Base-by-base conservation (phyloP, 2,113 vertebrate genomes). In the Cebus imitator region DNA sequence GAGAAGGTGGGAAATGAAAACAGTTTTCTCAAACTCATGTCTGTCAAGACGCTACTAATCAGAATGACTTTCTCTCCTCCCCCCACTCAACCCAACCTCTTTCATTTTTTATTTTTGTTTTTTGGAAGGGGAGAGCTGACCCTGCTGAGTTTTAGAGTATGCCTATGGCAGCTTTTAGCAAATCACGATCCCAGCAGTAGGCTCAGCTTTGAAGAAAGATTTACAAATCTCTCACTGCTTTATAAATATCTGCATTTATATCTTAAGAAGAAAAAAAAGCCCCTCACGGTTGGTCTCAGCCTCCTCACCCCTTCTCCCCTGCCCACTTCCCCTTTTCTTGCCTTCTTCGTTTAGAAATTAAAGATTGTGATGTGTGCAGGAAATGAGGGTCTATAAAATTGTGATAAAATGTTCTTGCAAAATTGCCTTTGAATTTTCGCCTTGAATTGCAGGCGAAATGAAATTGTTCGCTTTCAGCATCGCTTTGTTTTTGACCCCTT, bases 401-500 rank as follows among this genome's bases (percentile, higher is more conserved):
- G 98, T 98, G 99, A 99, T 99, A 99, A 99, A 99, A 98, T 91
- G 94, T 98, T 98, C 98, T 98, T 4, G 5, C 48, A 32, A 97
- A 98, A 98, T 98, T 98, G 98, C 98, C 97, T 98, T 98, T 98
- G 99, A 98, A 97, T 98, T 98, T 98, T 98, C 32, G 96, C 98
- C 98, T 98, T 98, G 98, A 98, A 98, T 98, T 98, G 98, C 98
- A 96, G 98, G 98, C 3, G 1, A 98, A 98, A 98, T 98, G 98
- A 99, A 99, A 98, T 99, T 98, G 98, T 98, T 98, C 95, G 57
- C 98, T 98, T 98, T 98, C 98, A 98, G 98, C 97, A 84, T 97
- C 97, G 98, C 98, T 99, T 99, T 99, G 99, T 98, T 99, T 99
- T 98, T 98, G 99, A 99, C 99, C 99, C 99, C 98, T 99, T 99